Base-by-base conservation (phyloP, 2,113 vertebrate species). In the Zapus hudsonius region DNA sequence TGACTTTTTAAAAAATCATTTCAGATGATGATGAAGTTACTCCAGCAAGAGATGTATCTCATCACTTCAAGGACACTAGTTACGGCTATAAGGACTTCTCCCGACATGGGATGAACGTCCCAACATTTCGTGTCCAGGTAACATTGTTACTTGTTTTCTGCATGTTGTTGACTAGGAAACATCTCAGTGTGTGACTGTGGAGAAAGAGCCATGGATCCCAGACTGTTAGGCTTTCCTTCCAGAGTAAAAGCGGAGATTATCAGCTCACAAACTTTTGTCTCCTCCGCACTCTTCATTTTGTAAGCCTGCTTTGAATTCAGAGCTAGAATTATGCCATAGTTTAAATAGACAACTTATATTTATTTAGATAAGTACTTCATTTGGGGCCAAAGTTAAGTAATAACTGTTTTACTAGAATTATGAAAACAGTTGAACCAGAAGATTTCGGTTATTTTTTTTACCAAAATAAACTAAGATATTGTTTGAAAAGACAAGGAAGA, bases 61-160 rank as follows among this genome's bases (percentile, higher is more conserved):
- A 99, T 38, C 99, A 99, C 97, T 99, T 99, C 95, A 99, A 99
- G 96, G 99, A 99, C 89, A 99, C 99, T 91, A 99, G 98, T 97
- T 99, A 99, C 8, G 99, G 99, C 89, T 99, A 99, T 97, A 99
- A 99, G 94, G 99, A 99, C 97, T 99, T 99, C 98, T 99, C 99
- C 94, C 98, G 99, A 82, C 98, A 99, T 0, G 99, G 99, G 57
- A 99, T 99, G 97, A 99, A 99, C 0, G 99, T 99, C 80, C 99
- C 99, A 95, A 99, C 99, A 0, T 99, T 99, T 94, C 99, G 99
- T 93, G 99, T 97, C 31, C 99, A 99, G 99, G 99, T 99, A 98
- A 95, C 80, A 90, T 83, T 66, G 31, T 8, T 78, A 25, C 11
- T 42, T 90, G 12, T 36, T 27, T 20, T 91, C 12, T 84, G 38